Evolutionary conservation across 1,140 invertebrate species (phyloP).

Genomic region (Cyphomyrmex costatus): DNA sequence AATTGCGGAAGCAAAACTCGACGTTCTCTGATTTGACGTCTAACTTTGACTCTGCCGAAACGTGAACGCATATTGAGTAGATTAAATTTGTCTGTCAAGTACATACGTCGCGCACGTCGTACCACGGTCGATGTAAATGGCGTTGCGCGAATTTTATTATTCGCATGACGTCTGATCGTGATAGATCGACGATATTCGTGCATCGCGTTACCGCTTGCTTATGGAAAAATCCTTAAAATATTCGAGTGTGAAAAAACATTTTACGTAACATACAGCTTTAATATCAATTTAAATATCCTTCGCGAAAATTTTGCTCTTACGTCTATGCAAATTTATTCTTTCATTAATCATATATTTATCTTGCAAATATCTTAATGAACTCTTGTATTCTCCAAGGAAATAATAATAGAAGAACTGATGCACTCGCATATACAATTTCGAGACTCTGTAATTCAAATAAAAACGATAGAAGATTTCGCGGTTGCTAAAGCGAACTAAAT

Average conservation of each 20-base stretch:
- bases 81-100: constrained; percentile 63
- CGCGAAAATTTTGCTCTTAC: not conserved
- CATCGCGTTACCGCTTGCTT: constrained; percentile 33
- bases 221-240: constrained; percentile 52
- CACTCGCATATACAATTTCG: not conserved
- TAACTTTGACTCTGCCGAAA: constrained; percentile 46
- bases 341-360: not conserved
- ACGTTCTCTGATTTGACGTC: constrained; percentile 32
- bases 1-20: constrained; percentile 26
- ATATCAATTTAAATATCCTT: not conserved
- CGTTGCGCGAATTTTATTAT: constrained; percentile 61
- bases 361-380: not conserved
- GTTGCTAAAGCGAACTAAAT: constrained; percentile 58
- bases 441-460: constrained; percentile 44
- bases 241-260: constrained; percentile 24
- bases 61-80: constrained; percentile 60
- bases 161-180: constrained; percentile 53
- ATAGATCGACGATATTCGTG: constrained; percentile 61
- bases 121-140: constrained; percentile 51
- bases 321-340: constrained; percentile 9
- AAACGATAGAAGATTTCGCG: constrained; percentile 15
- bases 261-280: constrained; percentile 28
- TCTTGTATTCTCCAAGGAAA: not conserved
- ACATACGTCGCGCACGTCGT: constrained; percentile 46
- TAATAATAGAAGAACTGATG: constrained; percentile 4